Evolutionary conservation across 2,888 invertebrate species (phyloP).

Genomic region (Eilema depressum): DNA sequence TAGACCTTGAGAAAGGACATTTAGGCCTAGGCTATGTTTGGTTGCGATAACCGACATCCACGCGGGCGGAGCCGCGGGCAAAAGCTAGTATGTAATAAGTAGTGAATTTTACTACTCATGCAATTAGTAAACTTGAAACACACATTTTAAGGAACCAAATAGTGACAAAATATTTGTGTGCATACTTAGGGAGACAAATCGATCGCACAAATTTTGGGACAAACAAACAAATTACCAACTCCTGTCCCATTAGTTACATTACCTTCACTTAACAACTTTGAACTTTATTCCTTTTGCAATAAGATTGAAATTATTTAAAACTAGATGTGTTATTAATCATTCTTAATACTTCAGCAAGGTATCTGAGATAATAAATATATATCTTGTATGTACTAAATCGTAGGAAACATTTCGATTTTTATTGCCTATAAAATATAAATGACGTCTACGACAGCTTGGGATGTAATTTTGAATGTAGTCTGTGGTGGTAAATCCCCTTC

Average conservation of each 20-base stretch:
- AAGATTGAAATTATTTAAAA: slow-evolving; percentile 16
- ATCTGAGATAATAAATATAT: slow-evolving; percentile 25
- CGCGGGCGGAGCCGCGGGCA: too few relatives aligned
- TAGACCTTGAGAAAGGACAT: too few relatives aligned
- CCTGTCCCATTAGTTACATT: slow-evolving; percentile 10
- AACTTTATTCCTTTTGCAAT: not conserved
- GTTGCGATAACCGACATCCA: too few relatives aligned
- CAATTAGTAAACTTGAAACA: not conserved
- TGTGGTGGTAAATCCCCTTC: not conserved
- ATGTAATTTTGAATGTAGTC: slow-evolving; percentile 8
- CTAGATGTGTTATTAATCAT: slow-evolving; percentile 11
- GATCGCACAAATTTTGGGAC: slow-evolving; percentile 11
- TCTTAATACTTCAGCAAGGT: slow-evolving; percentile 25
- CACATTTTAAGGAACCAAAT: not conserved
- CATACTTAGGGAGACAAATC: slow-evolving; percentile 13
- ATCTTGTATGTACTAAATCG: slow-evolving; percentile 24
- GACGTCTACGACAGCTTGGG: slow-evolving; percentile 10
- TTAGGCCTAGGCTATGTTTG: too few relatives aligned
- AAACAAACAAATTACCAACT: slow-evolving; percentile 26
- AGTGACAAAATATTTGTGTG: slow-evolving; percentile 3
- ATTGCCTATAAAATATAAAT: slow-evolving; percentile 22
- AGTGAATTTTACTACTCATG: too few relatives aligned
- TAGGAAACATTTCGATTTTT: slow-evolving; percentile 24
- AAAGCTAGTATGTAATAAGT: too few relatives aligned
- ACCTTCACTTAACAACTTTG: not conserved